Conservation (phyloP, 2,888 invertebrate genomes). For the Bellardia pandia region DNA sequence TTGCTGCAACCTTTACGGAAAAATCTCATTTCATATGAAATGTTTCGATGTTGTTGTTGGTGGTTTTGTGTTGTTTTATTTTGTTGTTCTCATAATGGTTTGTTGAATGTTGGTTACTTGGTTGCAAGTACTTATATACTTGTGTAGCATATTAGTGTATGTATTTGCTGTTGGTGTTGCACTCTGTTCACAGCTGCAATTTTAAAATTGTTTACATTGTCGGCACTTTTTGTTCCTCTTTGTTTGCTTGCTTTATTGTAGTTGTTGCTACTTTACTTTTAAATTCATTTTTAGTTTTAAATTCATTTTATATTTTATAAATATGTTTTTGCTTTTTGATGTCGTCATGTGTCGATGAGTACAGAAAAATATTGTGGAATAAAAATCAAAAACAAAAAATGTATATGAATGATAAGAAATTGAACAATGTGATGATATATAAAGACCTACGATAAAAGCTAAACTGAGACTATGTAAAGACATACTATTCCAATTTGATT, state of each 20-base stretch:
- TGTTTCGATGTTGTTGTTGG: slow-evolving; percentile 16
- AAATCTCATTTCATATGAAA: slow-evolving; percentile 53
- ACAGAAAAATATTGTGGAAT: neutral
- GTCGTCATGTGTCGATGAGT: slow-evolving; percentile 62
- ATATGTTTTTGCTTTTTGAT: slow-evolving; percentile 25
- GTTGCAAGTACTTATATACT: slow-evolving; percentile 11
- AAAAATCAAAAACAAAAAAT: slow-evolving; percentile 7
- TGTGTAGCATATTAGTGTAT: neutral
- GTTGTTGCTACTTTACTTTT: slow-evolving; percentile 42
- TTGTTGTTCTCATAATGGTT: slow-evolving; percentile 56
- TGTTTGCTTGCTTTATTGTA: slow-evolving; percentile 44
- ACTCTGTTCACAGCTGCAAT: slow-evolving; percentile 71
- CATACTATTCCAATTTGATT: too few species aligned
- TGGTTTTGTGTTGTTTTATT: neutral
- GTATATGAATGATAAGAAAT: slow-evolving; percentile 51
- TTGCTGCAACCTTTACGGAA: slow-evolving; percentile 19
- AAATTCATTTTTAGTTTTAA: slow-evolving; percentile 32
- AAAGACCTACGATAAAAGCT: too few species aligned
- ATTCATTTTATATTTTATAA: slow-evolving; percentile 22
- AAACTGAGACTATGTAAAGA: too few species aligned
- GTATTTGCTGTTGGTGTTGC: slow-evolving; percentile 44
- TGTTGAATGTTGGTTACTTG: slow-evolving; percentile 59
- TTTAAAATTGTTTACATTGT: slow-evolving; percentile 73
- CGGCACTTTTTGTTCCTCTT: slow-evolving; percentile 68
- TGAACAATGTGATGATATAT: neutral